Base-by-base conservation (phyloP, 2,888 invertebrate species). In the Andrena hattorfiana region DNA sequence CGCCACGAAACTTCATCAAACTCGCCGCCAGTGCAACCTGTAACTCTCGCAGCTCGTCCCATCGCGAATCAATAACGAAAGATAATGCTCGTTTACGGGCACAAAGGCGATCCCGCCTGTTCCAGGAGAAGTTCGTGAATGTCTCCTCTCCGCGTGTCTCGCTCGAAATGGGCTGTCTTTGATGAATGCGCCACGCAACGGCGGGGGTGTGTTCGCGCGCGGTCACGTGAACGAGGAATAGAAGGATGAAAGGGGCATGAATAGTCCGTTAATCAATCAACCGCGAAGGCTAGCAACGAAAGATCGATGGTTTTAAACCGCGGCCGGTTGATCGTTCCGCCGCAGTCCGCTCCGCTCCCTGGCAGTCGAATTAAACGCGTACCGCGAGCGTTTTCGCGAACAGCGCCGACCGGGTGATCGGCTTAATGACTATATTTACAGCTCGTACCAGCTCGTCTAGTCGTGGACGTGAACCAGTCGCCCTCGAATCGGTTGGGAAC, bases 261-360 rank as follows among this genome's bases (percentile, higher is more conserved):
- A 78, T 78, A 64, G 71, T 71, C 74, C 59, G 75, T 83, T 75
- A 83, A 84, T 84, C 84, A 78, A 84, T 84, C 77, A 83, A 78
- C 76, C 78, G 77, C 71, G 74, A 71, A 68, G 74, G 74, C 71
- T 48, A 26, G 54, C 42, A 64, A 26, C 68, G 83, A 81, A 83
- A 76, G 81, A 83, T 77, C 84, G 78, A 84, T 83, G 79, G 76
- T 76, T 83, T 72, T 42, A 68, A 73, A 16, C 64, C n/a, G 20
- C 20, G 30, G 28, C 42, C n/a, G 30, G 42, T 16, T 35, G 75
- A 72, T 35, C 77, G 76, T 13, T 59, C 78, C 73, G 60, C 42
- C 76, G 54, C 32, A 42, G 70, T 54, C 68, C 35, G 54, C 56
- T 32, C 35, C 20, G 51, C 30, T 49, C 76, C 56, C 62, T 62